A percentile compares a stretch with the other conserved stretches of the same genome.
phyloP scores from a whole-genome alignment of 2,113 vertebrate species.

The Dunckerocampus dactyliophorus region DNA sequence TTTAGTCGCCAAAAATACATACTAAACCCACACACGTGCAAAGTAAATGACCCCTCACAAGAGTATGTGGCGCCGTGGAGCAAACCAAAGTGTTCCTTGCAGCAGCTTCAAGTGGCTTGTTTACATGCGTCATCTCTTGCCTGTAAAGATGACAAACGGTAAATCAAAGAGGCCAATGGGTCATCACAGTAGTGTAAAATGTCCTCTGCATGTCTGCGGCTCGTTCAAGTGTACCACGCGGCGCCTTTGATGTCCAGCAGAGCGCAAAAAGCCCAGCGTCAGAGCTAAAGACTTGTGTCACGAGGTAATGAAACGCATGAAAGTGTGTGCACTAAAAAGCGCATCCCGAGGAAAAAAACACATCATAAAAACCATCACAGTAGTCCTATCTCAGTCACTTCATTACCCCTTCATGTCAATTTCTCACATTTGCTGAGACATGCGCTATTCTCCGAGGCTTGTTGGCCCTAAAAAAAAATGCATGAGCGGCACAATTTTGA shows the following conservation, averaged over 20 bases:
- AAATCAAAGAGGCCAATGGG: conserved; percentile 14
- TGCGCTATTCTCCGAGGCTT: conserved; percentile 52
- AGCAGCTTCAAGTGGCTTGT: conserved; percentile 20
- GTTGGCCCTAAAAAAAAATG: conserved; percentile 60
- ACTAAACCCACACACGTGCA: no score
- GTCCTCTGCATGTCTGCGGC: not conserved
- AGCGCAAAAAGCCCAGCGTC: conserved; percentile 23
- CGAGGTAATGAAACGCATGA: conserved; percentile 43
- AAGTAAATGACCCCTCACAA: no score
- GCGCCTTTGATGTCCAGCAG: conserved; percentile 19
- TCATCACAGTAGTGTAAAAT: conserved; percentile 17
- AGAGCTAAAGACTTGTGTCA: conserved; percentile 35
- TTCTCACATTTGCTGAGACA: conserved; percentile 64
- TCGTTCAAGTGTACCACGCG: not conserved
- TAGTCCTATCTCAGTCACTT: conserved; percentile 56
- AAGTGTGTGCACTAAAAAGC: conserved; percentile 40
- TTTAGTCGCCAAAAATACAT: no score
- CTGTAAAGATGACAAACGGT: conserved; percentile 20
- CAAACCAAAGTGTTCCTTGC: not conserved
- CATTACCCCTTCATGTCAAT: conserved; percentile 62
- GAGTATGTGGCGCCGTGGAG: no score
- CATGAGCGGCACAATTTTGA: conserved; percentile 47
- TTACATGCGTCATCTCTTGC: conserved; percentile 25
- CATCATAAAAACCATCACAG: conserved; percentile 40
- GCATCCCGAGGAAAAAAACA: conserved; percentile 36